phyloP scores from a whole-genome alignment of 2,888 invertebrate species.

The Panzeria rudis region DNA sequence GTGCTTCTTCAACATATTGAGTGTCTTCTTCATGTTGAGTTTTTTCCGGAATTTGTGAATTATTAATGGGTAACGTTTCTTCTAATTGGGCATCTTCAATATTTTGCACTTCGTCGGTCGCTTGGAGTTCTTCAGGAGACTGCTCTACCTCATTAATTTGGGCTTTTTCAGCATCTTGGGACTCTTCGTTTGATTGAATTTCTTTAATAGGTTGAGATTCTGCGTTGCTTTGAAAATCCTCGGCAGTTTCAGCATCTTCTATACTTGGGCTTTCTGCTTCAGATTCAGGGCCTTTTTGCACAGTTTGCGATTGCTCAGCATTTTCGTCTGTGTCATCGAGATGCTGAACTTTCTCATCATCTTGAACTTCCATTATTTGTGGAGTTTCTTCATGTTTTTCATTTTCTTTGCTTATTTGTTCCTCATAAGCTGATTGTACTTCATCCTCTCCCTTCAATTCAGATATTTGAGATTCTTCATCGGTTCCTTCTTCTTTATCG shows the following conservation, averaged over 20 bases:
- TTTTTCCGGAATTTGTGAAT: background rate
- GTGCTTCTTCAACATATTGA: slow-evolving; percentile 24
- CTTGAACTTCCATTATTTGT: background rate
- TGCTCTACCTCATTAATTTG: background rate
- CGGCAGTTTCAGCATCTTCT: background rate
- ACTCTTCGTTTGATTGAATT: slow-evolving; percentile 1
- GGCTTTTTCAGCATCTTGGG: background rate
- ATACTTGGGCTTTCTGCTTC: background rate
- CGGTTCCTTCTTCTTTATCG: no score
- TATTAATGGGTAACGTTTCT: background rate
- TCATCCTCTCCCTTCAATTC: background rate
- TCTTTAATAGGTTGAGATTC: background rate
- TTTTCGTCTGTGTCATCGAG: background rate
- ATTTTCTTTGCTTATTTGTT: background rate
- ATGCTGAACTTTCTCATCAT: background rate
- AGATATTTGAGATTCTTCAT: slow-evolving; percentile 4
- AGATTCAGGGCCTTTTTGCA: background rate
- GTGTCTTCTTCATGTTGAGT: background rate
- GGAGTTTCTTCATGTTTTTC: slow-evolving; percentile 14
- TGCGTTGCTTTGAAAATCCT: background rate
- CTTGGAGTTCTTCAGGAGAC: slow-evolving; percentile 12
- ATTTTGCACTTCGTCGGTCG: background rate
- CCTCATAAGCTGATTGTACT: slow-evolving; percentile 18
- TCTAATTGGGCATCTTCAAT: slow-evolving; percentile 3
- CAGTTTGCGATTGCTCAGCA: background rate